phyloP scores from a whole-genome alignment of 2,888 invertebrate species.

The Drosophila neutralis region DNA sequence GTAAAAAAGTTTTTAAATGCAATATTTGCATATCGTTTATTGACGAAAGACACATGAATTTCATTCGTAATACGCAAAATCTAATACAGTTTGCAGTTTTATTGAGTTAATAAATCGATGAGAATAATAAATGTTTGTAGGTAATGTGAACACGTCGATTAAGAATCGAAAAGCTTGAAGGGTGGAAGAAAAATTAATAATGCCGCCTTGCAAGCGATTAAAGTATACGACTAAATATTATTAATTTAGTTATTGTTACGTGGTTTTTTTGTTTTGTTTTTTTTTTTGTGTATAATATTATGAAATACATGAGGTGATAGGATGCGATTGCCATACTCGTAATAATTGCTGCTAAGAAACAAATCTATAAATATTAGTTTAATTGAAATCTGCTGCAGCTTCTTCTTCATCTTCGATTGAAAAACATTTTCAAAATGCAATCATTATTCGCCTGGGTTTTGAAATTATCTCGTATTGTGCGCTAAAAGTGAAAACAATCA shows the following conservation, averaged over 20 bases:
- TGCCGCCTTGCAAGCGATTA: slow-evolving; percentile 37
- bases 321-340: slow-evolving; percentile 35
- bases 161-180: slow-evolving; percentile 19
- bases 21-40: slow-evolving; percentile 45
- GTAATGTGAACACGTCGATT: slow-evolving; percentile 46
- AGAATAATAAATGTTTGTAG: slow-evolving; percentile 32
- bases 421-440: slow-evolving; percentile 36
- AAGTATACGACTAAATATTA: slow-evolving; percentile 50
- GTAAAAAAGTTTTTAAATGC: slow-evolving; percentile 32
- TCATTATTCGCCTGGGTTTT: slow-evolving; percentile 10
- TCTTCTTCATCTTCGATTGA: background rate
- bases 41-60: slow-evolving; percentile 49
- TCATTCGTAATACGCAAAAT: slow-evolving; percentile 57
- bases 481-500: slow-evolving; percentile 38
- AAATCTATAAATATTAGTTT: slow-evolving; percentile 7
- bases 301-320: slow-evolving; percentile 63
- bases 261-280: slow-evolving; percentile 7
- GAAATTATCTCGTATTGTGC: slow-evolving; percentile 54
- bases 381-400: slow-evolving; percentile 15
- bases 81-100: slow-evolving; percentile 68
- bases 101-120: slow-evolving; percentile 45
- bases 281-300: slow-evolving; percentile 35
- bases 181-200: slow-evolving; percentile 4
- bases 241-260: slow-evolving; percentile 64
- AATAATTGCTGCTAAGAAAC: slow-evolving; percentile 32